Conservation (phyloP, 23 tunicate species). For the Styela clava region DNA sequence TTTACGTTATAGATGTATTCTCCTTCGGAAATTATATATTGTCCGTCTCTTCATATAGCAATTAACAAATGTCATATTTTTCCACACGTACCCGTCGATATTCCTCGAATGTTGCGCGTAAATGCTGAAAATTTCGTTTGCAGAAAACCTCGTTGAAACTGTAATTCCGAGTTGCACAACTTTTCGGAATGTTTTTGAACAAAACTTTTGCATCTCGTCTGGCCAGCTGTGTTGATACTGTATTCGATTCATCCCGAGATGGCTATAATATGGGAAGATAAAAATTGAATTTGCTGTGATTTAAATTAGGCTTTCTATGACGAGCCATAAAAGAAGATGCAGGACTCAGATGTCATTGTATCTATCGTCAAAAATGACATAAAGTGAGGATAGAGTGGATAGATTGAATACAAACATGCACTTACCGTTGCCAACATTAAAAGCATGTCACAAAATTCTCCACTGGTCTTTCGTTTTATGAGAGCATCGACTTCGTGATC, state of each 20-base stretch:
- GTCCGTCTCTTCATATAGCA: no score
- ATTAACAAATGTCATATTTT: no score
- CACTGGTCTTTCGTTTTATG: slow-evolving; percentile 74
- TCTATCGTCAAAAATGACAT: no score
- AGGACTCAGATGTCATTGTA: no score
- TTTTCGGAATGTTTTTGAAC: background rate
- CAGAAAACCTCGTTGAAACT: slow-evolving; percentile 9
- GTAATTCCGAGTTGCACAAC: slow-evolving; percentile 9
- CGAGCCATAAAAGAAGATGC: no score
- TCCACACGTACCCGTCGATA: slow-evolving; percentile 49
- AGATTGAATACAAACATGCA: no score
- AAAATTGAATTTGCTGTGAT: no score
- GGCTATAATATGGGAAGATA: slow-evolving; percentile 10
- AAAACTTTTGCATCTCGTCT: slow-evolving; percentile 9
- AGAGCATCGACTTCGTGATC: slow-evolving; percentile 54
- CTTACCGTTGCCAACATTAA: slow-evolving; percentile 66
- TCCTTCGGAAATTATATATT: no score
- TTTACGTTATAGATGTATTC: no score
- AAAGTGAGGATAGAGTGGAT: no score
- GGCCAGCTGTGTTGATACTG: background rate
- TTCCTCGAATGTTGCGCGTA: slow-evolving; percentile 69
- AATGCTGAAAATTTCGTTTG: slow-evolving; percentile 44
- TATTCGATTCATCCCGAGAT: slow-evolving; percentile 14
- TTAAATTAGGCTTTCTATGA: no score
- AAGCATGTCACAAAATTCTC: slow-evolving; percentile 66